Evolutionary conservation across 1,140 invertebrate species (phyloP), one percentile per base, ranked within the genome.

Genomic region (Kradibia gibbosae): DNA sequence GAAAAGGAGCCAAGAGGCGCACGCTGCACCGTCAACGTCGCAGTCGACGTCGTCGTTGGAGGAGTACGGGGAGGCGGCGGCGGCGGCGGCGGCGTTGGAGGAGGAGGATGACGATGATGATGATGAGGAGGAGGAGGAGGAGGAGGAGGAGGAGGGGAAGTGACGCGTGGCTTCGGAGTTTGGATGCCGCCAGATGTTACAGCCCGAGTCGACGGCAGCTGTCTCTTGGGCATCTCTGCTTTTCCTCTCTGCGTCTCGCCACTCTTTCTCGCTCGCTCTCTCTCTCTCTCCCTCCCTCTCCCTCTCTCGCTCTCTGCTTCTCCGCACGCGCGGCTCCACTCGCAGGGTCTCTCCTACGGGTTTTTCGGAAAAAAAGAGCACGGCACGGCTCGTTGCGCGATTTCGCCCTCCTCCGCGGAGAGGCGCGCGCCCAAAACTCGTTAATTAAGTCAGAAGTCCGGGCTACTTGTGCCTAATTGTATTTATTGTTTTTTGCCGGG

Each of bases 141-240:
- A 67, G 79, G 80, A 80, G 84, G 83, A 82, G 60, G 78, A 82
- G 84, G 85, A 84, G 83, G 79, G 83, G 83, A 86, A 83, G 45
- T 50, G 71, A 71, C 78, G 78, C 78, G 78, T 80, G 78, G 67
- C 73, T 79, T 60, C 55, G 50, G 48, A 67, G 78, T 73, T 83
- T 77, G 76, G 76, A 82, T 82, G 74, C 81, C 82, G 82, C 83
- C 83, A 85, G 83, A 85, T 83, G 83, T 82, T 83, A 76, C 67
- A 78, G 81, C 50, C 57, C 48, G 62, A 34, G 62, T 42, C 65
- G 25, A 28, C 34, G 78, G 82, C 83, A 82, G 84, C 84, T 85
- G 81, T 81, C 83, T 74, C 79, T 55, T 53, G 45, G 48, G 78
- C 77, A 77, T 81, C 79, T 81, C 71, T 79, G 78, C 79, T 75